phyloP scores from a whole-genome alignment of 2,797 vertebrate genomes.

The Pseudotriccus pelzelni region DNA sequence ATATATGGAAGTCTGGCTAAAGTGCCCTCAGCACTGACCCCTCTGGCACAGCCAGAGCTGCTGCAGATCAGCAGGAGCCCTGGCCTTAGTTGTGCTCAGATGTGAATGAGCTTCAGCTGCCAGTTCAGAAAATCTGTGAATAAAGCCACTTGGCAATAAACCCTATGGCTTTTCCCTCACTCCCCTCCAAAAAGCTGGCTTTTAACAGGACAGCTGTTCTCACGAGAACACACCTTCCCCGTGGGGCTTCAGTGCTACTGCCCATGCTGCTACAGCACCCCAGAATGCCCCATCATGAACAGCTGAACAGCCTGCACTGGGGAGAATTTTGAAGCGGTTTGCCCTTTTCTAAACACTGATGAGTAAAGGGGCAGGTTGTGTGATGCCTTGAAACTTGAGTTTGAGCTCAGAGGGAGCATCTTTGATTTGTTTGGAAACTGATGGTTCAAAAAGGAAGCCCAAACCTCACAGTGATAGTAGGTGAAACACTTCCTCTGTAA shows the following conservation, averaged over 20 bases:
- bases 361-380: fast-evolving
- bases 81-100: not conserved
- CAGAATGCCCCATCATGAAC: fast-evolving
- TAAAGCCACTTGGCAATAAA: not conserved
- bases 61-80: not conserved
- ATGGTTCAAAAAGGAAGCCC: not conserved
- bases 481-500: not conserved
- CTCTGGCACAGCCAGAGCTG: not conserved
- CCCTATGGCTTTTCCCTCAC: not conserved
- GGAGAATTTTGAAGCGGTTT: not conserved
- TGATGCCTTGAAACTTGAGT: fast-evolving
- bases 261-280: fast-evolving
- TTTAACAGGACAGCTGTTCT: not conserved
- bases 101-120: fast-evolving
- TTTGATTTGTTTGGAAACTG: not conserved
- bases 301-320: not conserved
- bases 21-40: not conserved
- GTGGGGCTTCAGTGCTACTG: fast-evolving
- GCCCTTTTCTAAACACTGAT: not conserved
- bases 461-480: not conserved
- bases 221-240: fast-evolving
- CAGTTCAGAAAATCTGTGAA: not conserved
- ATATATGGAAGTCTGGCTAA: fast-evolving
- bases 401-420: not conserved
- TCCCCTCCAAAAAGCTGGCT: not conserved